Conservation (phyloP, 1,140 invertebrate genomes). For the Ceratoteleas bidentatus region DNA sequence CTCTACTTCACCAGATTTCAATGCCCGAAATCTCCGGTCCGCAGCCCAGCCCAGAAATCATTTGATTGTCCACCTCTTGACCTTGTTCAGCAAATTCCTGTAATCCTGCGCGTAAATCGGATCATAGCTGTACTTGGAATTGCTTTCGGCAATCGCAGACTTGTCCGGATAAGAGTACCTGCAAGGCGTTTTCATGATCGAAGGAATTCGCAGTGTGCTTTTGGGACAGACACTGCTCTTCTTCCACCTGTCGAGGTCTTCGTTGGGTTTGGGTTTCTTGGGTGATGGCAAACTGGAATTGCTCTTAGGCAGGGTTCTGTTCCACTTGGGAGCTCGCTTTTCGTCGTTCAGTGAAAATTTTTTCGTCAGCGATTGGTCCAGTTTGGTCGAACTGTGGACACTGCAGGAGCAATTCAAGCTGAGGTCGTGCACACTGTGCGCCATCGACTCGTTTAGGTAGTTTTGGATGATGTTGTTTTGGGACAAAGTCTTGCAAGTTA, state of each 20-base stretch:
- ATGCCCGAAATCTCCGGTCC: neutral
- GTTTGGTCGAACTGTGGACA: no score
- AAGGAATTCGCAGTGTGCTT: conserved; percentile 35
- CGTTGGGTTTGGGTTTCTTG: no score
- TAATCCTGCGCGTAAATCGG: conserved; percentile 75
- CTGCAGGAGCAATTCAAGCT: no score
- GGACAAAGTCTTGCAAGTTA: neutral
- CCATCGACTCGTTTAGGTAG: neutral
- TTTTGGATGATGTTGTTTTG: conserved; percentile 1
- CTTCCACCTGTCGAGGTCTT: neutral
- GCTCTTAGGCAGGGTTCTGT: no score
- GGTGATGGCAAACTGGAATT: no score
- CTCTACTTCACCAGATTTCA: neutral
- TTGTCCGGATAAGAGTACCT: conserved; percentile 62
- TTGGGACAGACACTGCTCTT: conserved; percentile 23
- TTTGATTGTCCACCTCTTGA: conserved; percentile 65
- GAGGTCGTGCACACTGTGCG: no score
- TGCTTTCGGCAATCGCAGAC: conserved; percentile 41
- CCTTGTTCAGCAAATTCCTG: conserved; percentile 69
- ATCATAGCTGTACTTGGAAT: conserved; percentile 72
- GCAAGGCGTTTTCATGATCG: conserved; percentile 50
- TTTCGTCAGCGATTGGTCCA: no score
- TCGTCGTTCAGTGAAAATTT: no score
- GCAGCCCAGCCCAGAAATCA: neutral
- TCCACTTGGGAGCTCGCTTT: no score